phyloP scores from a whole-genome alignment of 1,140 invertebrate species.

The Zaprionus taronus region DNA sequence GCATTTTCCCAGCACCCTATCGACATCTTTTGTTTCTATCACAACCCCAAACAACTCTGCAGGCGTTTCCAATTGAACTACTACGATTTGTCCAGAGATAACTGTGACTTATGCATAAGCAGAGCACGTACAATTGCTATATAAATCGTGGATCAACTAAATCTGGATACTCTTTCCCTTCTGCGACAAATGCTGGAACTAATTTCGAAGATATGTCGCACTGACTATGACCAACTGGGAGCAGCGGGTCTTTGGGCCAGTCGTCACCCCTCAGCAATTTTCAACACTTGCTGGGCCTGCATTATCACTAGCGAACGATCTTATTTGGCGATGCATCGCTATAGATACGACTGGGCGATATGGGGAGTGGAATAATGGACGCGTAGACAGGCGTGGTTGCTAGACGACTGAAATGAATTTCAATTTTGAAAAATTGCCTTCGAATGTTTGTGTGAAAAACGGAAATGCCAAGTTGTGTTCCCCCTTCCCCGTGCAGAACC shows the following conservation, averaged over 20 bases:
- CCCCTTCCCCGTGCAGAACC: constrained; percentile 1
- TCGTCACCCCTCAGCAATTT: constrained; percentile 66
- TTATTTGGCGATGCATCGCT: constrained; percentile 67
- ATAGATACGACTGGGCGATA: constrained; percentile 63
- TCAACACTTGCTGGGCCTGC: constrained; percentile 65
- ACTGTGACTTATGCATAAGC: not conserved
- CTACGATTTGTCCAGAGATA: not conserved
- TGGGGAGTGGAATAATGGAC: constrained; percentile 56
- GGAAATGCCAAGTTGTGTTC: constrained; percentile 61
- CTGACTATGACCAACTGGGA: not conserved
- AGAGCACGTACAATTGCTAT: constrained; percentile 13
- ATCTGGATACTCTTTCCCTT: not conserved
- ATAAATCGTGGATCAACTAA: constrained; percentile 4
- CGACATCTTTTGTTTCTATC: not conserved
- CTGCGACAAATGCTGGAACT: constrained; percentile 48
- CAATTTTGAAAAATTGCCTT: constrained; percentile 81
- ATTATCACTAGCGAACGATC: constrained; percentile 63
- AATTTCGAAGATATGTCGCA: constrained; percentile 44
- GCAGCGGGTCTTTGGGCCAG: constrained; percentile 19
- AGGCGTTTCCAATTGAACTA: not conserved
- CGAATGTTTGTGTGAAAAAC: constrained; percentile 77
- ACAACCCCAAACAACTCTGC: not conserved
- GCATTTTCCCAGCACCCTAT: not conserved
- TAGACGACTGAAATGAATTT: constrained; percentile 66
- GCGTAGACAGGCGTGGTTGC: constrained; percentile 50